Percentiles rank a stretch among this genome's conserved stretches.
These are phyloP conservation scores for human DNA, from an alignment of 2,113 vertebrate genomes.

Conservation along the genomic window GRCh38 chr3:17701501-17702000, in stretches of 20 bases:
- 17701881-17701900: not conserved
- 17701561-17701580: no score
- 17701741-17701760: not conserved
- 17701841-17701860: not conserved
- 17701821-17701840: not conserved
- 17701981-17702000: constrained; percentile 15
- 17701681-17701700: not conserved
- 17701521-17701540: no score
- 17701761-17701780: not conserved
- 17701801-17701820: not conserved
- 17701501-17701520: no score
- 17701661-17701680: not conserved
- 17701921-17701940: not conserved
- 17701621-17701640: not conserved
- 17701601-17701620: no score
- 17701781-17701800: not conserved
- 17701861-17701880: not conserved
- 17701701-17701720: not conserved
- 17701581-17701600: no score
- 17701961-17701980: not conserved
- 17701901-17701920: not conserved
- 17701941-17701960: not conserved
- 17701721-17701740: not conserved
- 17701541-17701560: no score
- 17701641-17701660: not conserved